phyloP scores from a whole-genome alignment of 30 jellyfish, hydroid and myxozoan species.

The Pseudorhiza aurosa region DNA sequence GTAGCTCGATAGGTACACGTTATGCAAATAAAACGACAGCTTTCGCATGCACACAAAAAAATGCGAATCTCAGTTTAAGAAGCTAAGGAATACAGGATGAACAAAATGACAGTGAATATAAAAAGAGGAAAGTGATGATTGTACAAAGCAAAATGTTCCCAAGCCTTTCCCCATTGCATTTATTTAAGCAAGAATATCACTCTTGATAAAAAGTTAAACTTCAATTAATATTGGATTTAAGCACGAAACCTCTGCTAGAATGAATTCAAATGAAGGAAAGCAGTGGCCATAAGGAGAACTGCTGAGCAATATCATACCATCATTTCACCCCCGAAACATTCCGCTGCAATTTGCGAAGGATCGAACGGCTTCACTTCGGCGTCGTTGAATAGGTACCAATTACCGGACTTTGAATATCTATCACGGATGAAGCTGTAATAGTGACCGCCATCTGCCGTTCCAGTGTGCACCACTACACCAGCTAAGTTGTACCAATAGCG shows the following conservation, averaged over 20 bases:
- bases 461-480: constrained; percentile 98
- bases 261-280: too few species aligned
- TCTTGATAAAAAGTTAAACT: too few species aligned
- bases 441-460: constrained; percentile 99
- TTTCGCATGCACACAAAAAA: too few species aligned
- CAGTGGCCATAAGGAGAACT: neutral
- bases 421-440: constrained; percentile 95
- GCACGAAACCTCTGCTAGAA: too few species aligned
- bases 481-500: constrained; percentile 91
- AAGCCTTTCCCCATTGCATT: too few species aligned
- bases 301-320: constrained; percentile 67
- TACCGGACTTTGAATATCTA: constrained; percentile 71
- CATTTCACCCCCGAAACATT: constrained; percentile 99
- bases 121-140: neutral
- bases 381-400: constrained; percentile 92
- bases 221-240: too few species aligned
- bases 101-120: too few species aligned
- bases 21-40: too few species aligned
- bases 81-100: too few species aligned
- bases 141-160: neutral
- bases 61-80: too few species aligned
- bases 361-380: constrained; percentile 97
- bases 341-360: constrained; percentile 98
- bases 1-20: too few species aligned
- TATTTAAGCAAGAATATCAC: too few species aligned